These are phyloP conservation scores for Meloidogyne floridensis DNA, from an alignment of 1,140 invertebrate genomes.

Conservation along the genomic window DNA sequence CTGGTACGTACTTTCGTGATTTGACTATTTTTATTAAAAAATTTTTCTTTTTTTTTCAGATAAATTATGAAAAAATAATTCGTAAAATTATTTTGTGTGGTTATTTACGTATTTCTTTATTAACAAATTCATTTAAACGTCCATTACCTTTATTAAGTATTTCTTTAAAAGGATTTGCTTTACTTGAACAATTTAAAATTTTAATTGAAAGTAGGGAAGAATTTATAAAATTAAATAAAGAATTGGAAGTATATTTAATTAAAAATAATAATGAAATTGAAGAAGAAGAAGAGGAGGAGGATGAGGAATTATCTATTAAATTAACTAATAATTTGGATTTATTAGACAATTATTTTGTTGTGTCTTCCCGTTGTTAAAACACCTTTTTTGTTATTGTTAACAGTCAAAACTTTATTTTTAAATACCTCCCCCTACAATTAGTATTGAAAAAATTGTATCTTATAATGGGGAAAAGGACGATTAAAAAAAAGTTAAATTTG, in stretches of 20 bases:
- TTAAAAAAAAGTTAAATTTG: no score
- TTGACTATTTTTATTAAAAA: no score
- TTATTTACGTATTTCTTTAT: constrained; percentile 3
- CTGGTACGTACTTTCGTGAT: no score
- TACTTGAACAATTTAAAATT: constrained; percentile 2
- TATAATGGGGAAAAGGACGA: no score
- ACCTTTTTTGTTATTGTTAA: no score
- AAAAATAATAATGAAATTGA: neutral
- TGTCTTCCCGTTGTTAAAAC: no score
- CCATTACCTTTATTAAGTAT: constrained; percentile 9
- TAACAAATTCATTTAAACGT: constrained; percentile 2
- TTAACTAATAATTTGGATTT: neutral
- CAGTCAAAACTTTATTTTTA: no score
- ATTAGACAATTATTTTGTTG: neutral
- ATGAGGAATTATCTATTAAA: neutral
- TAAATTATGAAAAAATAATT: neutral
- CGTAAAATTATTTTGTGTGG: neutral
- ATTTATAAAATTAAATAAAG: constrained; percentile 10
- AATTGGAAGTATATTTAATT: constrained; percentile 2
- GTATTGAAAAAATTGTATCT: no score
- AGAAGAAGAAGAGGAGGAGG: neutral
- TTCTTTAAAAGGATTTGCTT: neutral
- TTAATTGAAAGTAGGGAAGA: constrained; percentile 6
- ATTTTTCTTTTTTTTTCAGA: neutral
- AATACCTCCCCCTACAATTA: no score